Evolutionary conservation across 2,888 invertebrate genomes (phyloP).

Genomic region (Dasysyrphus albostriatus): DNA sequence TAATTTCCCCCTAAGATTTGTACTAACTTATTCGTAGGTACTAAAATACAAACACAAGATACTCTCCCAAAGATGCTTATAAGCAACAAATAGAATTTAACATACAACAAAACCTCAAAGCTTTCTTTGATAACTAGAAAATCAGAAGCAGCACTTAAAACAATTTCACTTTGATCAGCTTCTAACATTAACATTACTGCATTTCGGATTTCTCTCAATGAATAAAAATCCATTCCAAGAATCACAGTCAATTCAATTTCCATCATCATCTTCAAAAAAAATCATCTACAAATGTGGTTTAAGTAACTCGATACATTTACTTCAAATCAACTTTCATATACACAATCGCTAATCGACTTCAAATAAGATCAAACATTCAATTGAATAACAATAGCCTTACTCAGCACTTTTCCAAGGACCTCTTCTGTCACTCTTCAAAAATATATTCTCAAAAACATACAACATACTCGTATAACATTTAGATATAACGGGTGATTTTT

Average conservation of each 20-base stretch:
- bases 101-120: too few species aligned
- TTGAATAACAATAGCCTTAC: slow-evolving; percentile 67
- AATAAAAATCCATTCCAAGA: neutral
- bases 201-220: slow-evolving; percentile 34
- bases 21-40: too few species aligned
- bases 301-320: slow-evolving; percentile 54
- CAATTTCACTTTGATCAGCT: slow-evolving; percentile 43
- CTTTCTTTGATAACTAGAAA: neutral
- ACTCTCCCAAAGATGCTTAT: too few species aligned
- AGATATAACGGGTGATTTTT: too few species aligned
- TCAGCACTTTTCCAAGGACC: slow-evolving; percentile 69
- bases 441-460: neutral
- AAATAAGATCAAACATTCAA: slow-evolving; percentile 74
- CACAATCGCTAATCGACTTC: slow-evolving; percentile 65
- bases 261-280: slow-evolving; percentile 4
- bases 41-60: too few species aligned
- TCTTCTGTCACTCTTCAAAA: slow-evolving; percentile 41
- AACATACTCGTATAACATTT: too few species aligned
- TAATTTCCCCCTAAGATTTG: too few species aligned
- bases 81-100: too few species aligned
- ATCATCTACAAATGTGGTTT: neutral
- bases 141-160: neutral
- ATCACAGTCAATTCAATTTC: slow-evolving; percentile 15
- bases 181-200: neutral
- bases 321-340: slow-evolving; percentile 43